Evolutionary conservation across 1,140 invertebrate species (phyloP), one percentile per base, ranked within the genome.

Genomic region (Centruroides sculpturatus): DNA sequence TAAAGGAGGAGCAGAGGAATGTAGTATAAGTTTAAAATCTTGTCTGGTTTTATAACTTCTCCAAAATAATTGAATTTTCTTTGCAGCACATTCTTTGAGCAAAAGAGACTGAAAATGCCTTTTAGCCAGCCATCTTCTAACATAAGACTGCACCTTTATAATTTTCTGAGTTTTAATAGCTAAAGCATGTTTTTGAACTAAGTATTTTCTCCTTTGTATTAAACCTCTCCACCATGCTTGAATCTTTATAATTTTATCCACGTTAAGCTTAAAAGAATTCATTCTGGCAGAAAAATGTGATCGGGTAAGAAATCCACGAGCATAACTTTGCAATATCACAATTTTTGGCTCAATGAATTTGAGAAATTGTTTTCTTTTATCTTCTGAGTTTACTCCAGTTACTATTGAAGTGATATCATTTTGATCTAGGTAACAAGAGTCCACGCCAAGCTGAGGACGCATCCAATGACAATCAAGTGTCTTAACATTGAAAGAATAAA

Each of bases 1-100:
- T 41, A 87, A 79, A 3, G 85, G 79, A 46, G 85, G 84, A 69
- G 83, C 82, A 5, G 80, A 74, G 55, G 80, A 78, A 64, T 81
- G 75, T 64, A 85, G 79, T 0, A 85, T 68, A 0, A 78, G 78
- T 50, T 75, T 71, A 61, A 83, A 83, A 11, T 80, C 78, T 68
- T 75, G 72, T 52, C 82, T 74, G 3, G 81, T 79, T 41, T 74
- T 67, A 47, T 67, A 61, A 8, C 81, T 82, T 50, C 74, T 65
- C 57, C 74, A 71, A 64, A 69, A 72, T 3, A 73, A 69, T 64
- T 77, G 75, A 56, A 77, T 75, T 63, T 75, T 75, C 7, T 74
- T 66, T 9, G 71, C 69, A 35, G 68, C 57, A 55, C 69, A 68
- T 64, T 72, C 7, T 68, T 34, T 70, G 55, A 50, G 59, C 60